These are phyloP conservation scores for Botrylloides violaceus DNA, from an alignment of 23 tunicate species.

Conservation along the genomic window DNA sequence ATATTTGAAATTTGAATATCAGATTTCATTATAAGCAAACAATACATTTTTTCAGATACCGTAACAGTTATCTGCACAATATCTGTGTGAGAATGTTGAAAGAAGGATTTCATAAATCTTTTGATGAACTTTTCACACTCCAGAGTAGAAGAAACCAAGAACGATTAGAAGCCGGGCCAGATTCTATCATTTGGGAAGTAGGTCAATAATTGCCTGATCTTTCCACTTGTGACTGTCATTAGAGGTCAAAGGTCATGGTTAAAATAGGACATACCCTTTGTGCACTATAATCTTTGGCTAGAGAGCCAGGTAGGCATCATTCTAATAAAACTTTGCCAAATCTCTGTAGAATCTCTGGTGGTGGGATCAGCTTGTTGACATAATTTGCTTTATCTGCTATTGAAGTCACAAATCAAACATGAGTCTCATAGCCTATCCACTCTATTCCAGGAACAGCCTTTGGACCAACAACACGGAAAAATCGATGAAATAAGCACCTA, in stretches of 20 bases:
- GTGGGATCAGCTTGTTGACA: no score
- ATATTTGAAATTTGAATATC: background rate
- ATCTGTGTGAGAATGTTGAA: constrained; percentile 64
- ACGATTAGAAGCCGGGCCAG: constrained; percentile 72
- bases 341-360: no score
- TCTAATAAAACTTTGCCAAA: no score
- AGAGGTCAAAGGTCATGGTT: no score
- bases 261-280: no score
- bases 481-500: constrained; percentile 41
- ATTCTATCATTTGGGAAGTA: constrained; percentile 85
- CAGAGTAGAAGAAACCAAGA: constrained; percentile 45
- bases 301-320: no score
- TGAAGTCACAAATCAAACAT: no score
- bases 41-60: constrained; percentile 24
- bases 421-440: background rate
- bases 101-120: constrained; percentile 88
- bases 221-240: no score
- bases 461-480: constrained; percentile 55
- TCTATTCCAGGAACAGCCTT: constrained; percentile 36
- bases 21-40: no score
- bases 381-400: no score
- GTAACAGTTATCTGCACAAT: constrained; percentile 90
- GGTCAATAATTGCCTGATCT: no score
- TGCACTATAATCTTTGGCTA: no score
- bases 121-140: constrained; percentile 67